These are phyloP conservation scores for Microchirus variegatus DNA, from an alignment of 2,797 vertebrate species.

Conservation along the genomic window DNA sequence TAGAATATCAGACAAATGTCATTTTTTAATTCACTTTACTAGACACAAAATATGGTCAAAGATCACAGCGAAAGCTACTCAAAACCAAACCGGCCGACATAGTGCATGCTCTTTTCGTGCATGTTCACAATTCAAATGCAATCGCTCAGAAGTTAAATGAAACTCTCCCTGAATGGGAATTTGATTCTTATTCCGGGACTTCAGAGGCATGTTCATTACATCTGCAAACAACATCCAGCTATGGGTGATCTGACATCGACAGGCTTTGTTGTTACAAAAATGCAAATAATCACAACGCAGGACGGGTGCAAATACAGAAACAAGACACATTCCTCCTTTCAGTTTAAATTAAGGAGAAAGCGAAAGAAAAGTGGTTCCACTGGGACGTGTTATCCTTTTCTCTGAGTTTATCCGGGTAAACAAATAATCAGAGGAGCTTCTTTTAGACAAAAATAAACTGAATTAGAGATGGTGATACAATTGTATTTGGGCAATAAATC, in stretches of 20 bases:
- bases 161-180: slow-evolving; percentile 74
- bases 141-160: slow-evolving; percentile 66
- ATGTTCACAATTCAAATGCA: slow-evolving; percentile 49
- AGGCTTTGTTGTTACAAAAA: slow-evolving; percentile 83
- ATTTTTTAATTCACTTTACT: neutral
- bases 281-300: slow-evolving; percentile 75
- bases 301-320: slow-evolving; percentile 69
- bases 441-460: slow-evolving; percentile 70
- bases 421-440: slow-evolving; percentile 59
- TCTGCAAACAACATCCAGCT: slow-evolving; percentile 70
- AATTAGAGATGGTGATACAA: slow-evolving; percentile 61
- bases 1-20: neutral
- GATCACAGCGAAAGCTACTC: slow-evolving; percentile 10
- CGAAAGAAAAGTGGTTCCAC: slow-evolving; percentile 72
- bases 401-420: slow-evolving; percentile 69
- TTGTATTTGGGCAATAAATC: slow-evolving; percentile 55
- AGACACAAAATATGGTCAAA: slow-evolving; percentile 35
- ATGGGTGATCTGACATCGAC: slow-evolving; percentile 77
- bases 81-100: slow-evolving; percentile 27
- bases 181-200: slow-evolving; percentile 77
- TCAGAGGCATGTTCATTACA: slow-evolving; percentile 78
- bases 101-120: slow-evolving; percentile 38
- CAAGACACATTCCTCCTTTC: slow-evolving; percentile 65
- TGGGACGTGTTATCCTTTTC: slow-evolving; percentile 72
- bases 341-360: slow-evolving; percentile 76